These are phyloP conservation scores for Brachymystax lenok DNA, from an alignment of 2,797 vertebrate species.

Conservation along the genomic window DNA sequence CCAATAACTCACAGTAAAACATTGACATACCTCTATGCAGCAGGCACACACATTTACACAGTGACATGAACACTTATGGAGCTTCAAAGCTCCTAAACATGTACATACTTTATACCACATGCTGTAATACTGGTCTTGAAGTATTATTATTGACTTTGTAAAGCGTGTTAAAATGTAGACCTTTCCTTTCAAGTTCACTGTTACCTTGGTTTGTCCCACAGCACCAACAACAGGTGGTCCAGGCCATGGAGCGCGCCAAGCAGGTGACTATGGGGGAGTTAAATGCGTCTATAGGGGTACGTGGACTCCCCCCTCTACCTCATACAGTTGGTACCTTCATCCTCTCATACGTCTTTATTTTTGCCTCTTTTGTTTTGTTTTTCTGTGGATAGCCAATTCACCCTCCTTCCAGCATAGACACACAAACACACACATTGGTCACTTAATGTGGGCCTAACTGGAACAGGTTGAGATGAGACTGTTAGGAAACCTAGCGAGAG, in stretches of 20 bases:
- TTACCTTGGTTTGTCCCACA: slow-evolving; percentile 67
- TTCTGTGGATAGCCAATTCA: slow-evolving; percentile 25
- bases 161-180: not conserved
- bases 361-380: slow-evolving; percentile 32
- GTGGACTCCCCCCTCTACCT: slow-evolving; percentile 84
- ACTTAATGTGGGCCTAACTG: too few species aligned
- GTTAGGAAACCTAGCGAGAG: too few species aligned
- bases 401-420: slow-evolving; percentile 20
- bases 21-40: not conserved
- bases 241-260: slow-evolving; percentile 94
- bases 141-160: too few species aligned
- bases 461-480: too few species aligned
- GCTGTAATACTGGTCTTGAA: too few species aligned
- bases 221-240: slow-evolving; percentile 95
- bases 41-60: not conserved
- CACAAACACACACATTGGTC: not conserved
- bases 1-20: slow-evolving; percentile 18
- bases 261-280: slow-evolving; percentile 97
- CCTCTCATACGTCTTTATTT: slow-evolving; percentile 57
- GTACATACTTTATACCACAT: too few species aligned
- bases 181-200: slow-evolving; percentile 30
- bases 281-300: slow-evolving; percentile 93
- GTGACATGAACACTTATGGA: slow-evolving; percentile 2
- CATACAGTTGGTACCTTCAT: slow-evolving; percentile 77
- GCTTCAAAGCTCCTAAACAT: slow-evolving; percentile 3